A percentile compares a stretch with the other conserved stretches of the same genome.
These are phyloP conservation scores for Acleris holmiana DNA, from an alignment of 2,888 invertebrate species.

Conservation along the genomic window DNA sequence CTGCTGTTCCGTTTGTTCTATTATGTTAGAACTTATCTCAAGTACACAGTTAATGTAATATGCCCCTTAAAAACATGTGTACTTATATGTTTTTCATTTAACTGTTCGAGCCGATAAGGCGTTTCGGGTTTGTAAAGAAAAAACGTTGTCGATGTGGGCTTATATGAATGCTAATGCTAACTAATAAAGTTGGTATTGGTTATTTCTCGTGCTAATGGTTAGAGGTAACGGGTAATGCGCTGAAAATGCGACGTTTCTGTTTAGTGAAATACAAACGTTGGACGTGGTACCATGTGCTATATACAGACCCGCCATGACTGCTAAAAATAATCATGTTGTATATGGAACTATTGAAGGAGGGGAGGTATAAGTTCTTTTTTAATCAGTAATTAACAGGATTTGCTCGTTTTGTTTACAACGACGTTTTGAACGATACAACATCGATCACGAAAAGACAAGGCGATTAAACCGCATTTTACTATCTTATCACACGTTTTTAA, in stretches of 20 bases:
- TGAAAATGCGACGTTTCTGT: constrained; percentile 48
- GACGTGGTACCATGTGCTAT: constrained; percentile 37
- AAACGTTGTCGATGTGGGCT: constrained; percentile 49
- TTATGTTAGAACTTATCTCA: constrained; percentile 38
- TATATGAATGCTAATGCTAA: constrained; percentile 49
- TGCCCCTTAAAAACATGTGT: constrained; percentile 9
- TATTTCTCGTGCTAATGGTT: constrained; percentile 39
- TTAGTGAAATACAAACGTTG: constrained; percentile 39
- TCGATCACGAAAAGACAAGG: too few species aligned
- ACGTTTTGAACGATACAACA: too few species aligned
- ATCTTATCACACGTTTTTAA: not conserved
- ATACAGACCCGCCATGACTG: constrained; percentile 27
- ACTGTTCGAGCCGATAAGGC: constrained; percentile 10
- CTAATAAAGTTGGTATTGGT: constrained; percentile 57
- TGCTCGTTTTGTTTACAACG: too few species aligned
- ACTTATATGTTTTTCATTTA: constrained; percentile 7
- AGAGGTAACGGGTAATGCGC: constrained; percentile 48
- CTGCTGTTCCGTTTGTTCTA: constrained; percentile 51
- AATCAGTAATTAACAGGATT: too few species aligned
- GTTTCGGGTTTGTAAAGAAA: constrained; percentile 28
- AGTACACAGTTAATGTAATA: constrained; percentile 45
- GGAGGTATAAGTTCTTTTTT: constrained; percentile 36
- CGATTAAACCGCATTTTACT: too few species aligned
- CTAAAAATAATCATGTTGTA: constrained; percentile 34
- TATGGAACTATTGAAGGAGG: constrained; percentile 33